phyloP scores from a whole-genome alignment of 2,888 invertebrate species.

The Gastracanthus pulcherrimus region DNA sequence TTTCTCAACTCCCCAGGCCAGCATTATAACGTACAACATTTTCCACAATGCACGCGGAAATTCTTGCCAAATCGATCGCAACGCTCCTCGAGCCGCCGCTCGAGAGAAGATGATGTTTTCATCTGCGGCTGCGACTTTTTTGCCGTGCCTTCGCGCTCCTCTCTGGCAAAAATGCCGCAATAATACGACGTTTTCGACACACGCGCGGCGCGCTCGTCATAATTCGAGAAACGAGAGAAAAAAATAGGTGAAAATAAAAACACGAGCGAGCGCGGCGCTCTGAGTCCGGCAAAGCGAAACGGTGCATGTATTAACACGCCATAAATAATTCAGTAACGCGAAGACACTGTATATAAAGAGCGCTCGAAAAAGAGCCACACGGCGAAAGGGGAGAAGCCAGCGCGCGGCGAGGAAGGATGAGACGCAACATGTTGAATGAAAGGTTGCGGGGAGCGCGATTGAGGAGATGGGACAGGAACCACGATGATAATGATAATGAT shows the following conservation, averaged over 20 bases:
- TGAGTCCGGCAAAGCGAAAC: slow-evolving; percentile 24
- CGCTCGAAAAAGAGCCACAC: not conserved
- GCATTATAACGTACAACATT: not conserved
- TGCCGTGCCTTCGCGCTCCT: not conserved
- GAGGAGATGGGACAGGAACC: too few species aligned
- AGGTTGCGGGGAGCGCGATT: too few species aligned
- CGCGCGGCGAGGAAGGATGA: not conserved
- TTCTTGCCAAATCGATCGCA: slow-evolving; percentile 33
- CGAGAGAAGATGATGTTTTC: not conserved
- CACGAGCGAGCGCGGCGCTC: not conserved
- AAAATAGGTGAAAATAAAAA: not conserved
- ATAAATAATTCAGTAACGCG: slow-evolving; percentile 40
- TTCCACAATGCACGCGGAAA: slow-evolving; percentile 18
- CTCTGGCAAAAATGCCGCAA: not conserved
- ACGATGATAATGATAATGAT: too few species aligned
- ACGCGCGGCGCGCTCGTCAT: slow-evolving; percentile 5
- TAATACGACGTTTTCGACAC: slow-evolving; percentile 6
- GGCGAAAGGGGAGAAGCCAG: not conserved
- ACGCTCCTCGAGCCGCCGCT: too few species aligned
- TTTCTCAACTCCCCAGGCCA: not conserved
- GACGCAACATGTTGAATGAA: not conserved
- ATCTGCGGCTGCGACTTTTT: slow-evolving; percentile 2
- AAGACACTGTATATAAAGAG: not conserved
- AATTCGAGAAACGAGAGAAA: not conserved
- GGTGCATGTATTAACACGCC: slow-evolving; percentile 21